Evolutionary conservation across 2,113 vertebrate species (phyloP).

Genomic region (Trochalopteron elliotii): DNA sequence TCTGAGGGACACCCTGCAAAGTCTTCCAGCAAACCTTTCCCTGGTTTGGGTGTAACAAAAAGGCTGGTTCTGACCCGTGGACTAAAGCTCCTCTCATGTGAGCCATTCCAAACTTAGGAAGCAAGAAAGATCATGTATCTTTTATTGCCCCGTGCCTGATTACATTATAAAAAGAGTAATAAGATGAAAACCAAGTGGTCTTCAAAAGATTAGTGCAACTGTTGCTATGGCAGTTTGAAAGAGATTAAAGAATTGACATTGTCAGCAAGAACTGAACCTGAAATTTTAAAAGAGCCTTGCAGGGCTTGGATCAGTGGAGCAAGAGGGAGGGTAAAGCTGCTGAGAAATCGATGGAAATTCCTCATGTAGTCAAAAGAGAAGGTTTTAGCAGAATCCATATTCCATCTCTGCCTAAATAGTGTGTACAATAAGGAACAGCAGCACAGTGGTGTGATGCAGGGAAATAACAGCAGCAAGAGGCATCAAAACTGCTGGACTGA

Average conservation of each 20-base stretch:
- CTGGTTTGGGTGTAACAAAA: background rate
- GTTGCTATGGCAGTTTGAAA: background rate
- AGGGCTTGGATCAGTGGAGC: background rate
- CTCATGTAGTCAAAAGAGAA: background rate
- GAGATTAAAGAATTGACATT: background rate
- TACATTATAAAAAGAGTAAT: background rate
- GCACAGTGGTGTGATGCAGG: background rate
- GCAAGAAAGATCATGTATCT: background rate
- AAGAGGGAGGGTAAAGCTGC: background rate
- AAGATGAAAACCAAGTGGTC: background rate
- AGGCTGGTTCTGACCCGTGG: background rate
- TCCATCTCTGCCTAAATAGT: background rate
- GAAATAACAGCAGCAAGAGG: background rate
- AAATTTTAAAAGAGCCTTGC: background rate
- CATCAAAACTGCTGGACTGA: background rate
- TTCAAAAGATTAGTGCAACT: background rate
- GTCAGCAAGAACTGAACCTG: background rate
- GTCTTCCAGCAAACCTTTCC: background rate
- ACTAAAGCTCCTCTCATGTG: background rate
- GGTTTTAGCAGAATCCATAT: background rate
- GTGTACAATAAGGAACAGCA: background rate
- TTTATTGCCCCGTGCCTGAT: background rate
- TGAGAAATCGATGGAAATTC: background rate
- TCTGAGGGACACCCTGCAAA: background rate
- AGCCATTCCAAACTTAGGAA: background rate